Percentiles rank a stretch among this genome's conserved stretches.
These are phyloP conservation scores for Drosophila nebulosa DNA, from an alignment of 1,140 invertebrate genomes.

Conservation along the genomic window DNA sequence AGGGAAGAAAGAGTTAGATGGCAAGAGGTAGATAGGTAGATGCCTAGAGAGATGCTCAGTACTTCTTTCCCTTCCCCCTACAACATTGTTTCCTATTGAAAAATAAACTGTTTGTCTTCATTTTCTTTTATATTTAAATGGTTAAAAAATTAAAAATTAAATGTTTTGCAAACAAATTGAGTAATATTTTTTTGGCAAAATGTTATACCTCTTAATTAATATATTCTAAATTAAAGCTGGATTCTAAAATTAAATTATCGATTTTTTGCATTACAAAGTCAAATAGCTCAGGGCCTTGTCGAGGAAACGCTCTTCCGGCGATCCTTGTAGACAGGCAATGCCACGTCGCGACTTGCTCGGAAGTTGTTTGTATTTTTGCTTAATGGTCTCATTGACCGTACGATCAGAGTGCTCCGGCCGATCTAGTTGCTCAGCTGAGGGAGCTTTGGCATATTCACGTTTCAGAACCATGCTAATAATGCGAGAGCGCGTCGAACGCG, in stretches of 20 bases:
- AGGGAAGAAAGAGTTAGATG: no score
- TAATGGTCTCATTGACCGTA: slow-evolving; percentile 16
- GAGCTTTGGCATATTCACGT: slow-evolving; percentile 37
- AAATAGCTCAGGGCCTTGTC: slow-evolving; percentile 70
- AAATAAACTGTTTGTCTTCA: not conserved
- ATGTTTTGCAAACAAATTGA: slow-evolving; percentile 1
- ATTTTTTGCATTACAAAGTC: slow-evolving; percentile 45
- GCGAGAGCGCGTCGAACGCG: slow-evolving; percentile 48
- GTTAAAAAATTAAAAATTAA: not conserved
- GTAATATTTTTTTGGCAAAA: not conserved
- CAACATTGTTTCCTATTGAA: no score
- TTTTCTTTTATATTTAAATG: not conserved
- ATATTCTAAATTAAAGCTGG: slow-evolving; percentile 13
- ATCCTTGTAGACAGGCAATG: slow-evolving; percentile 14
- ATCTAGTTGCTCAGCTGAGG: not conserved
- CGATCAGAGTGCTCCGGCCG: slow-evolving; percentile 14
- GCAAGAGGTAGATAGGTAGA: not conserved
- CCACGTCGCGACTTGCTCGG: slow-evolving; percentile 31
- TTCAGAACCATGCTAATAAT: slow-evolving; percentile 65
- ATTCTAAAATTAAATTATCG: not conserved
- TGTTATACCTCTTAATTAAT: not conserved
- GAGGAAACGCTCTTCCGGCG: slow-evolving; percentile 58
- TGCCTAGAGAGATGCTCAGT: no score
- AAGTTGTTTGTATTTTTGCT: slow-evolving; percentile 21
- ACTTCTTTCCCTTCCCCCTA: no score